Percentiles rank a stretch among this genome's conserved stretches.
These are phyloP conservation scores for Psittacula derbiana DNA, from an alignment of 2,797 vertebrate genomes.

Conservation along the genomic window DNA sequence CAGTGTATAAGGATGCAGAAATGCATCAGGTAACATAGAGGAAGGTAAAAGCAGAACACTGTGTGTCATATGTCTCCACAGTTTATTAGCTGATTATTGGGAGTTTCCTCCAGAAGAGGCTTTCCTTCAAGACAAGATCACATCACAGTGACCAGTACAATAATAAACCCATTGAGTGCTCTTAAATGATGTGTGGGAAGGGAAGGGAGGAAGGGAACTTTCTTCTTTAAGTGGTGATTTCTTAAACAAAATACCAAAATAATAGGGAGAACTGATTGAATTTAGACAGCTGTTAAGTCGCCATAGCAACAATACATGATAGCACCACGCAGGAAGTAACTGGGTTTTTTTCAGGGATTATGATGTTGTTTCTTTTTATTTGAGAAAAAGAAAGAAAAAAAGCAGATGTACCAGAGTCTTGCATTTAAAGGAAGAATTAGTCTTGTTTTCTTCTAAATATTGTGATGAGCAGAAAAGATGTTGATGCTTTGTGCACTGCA, in stretches of 20 bases:
- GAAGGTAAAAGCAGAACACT: background rate
- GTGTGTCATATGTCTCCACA: background rate
- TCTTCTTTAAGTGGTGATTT: background rate
- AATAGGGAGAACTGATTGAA: conserved; percentile 37
- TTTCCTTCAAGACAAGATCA: background rate
- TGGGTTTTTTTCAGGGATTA: background rate
- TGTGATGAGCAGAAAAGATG: background rate
- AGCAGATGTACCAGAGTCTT: background rate
- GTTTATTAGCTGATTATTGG: background rate
- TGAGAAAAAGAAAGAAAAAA: background rate
- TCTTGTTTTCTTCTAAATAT: conserved; percentile 1
- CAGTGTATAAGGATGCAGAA: background rate
- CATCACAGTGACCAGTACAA: background rate
- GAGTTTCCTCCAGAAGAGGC: background rate
- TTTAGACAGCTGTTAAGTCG: conserved; percentile 33
- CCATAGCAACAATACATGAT: conserved; percentile 60
- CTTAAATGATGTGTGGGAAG: background rate
- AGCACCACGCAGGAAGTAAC: background rate
- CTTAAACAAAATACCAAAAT: conserved; percentile 36
- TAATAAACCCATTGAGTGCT: background rate
- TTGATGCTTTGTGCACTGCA: background rate
- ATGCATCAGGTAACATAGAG: background rate
- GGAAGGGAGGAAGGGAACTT: background rate
- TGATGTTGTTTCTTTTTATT: background rate
- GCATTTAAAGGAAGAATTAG: background rate